Evolutionary conservation across 2,797 vertebrate genomes (phyloP), one percentile per base, ranked within the genome.

Genomic region (Pangasius macronema): DNA sequence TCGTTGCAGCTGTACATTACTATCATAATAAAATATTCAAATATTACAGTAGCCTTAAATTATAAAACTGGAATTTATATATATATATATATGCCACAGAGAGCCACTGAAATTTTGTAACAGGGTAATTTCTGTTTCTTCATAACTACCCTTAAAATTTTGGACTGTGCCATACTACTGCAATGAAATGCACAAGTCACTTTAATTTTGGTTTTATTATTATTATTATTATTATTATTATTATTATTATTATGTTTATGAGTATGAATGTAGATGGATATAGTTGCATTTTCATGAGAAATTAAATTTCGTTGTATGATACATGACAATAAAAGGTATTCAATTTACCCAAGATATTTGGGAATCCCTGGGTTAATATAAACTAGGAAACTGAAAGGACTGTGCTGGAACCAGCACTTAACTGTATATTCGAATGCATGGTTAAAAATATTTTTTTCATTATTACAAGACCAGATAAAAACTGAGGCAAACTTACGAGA

Each of bases 401-500:
- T 22, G 10, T 80, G 30, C 30, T 57, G 10, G 30, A 33, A 77
- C n/a, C n/a, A 77, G 20, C 8, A 57, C 30, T 30, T 27, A 13
- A 42, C 70, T 5, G 5, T 49, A 49, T 73, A 27, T 46, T 76
- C 27, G 51, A 51, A 53, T n/a, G 27, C 33, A 82, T 82, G 42
- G 24, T 65, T 51, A 30, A 83, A 51, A 11, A 0, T 30, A 14
- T 33, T 33, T 22, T 53, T 13, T 2, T 2, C 39, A 39, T 67
- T 22, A 33, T 55, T 70, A 20, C 24, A 33, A 30, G 0, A n/a
- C 61, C 63, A 27, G 6, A 77, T 59, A 36, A n/a, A 61, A 42
- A 3, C 22, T 27, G 39, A 63, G 14, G 39, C 20, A 36, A 16
- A 89, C 95, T 93, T 87, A 99, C 98, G 98, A 99, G 91, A 99